Evolutionary conservation across 2,888 invertebrate species (phyloP), one percentile per base, ranked within the genome.

Genomic region (Patella pellucida): DNA sequence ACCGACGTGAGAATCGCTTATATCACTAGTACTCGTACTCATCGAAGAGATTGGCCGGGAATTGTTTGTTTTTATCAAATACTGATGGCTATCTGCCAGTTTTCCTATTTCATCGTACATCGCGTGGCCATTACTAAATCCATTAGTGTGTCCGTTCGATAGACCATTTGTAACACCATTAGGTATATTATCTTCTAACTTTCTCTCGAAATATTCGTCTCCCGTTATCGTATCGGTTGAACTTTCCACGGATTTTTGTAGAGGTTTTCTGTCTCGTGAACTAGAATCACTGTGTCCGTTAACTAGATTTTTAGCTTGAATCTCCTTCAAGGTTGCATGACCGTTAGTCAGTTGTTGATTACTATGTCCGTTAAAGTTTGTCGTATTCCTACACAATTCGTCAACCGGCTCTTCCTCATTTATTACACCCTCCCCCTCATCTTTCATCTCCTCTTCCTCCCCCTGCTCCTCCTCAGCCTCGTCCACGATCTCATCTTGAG

Each of bases 191-290:
- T 75, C 68, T 54, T 52, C 73, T 62, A 19, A 52, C 69, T 71
- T 68, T 78, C 52, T 71, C 74, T 72, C 56, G 50, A 69, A 52
- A 68, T 73, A 72, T 31, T 69, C 72, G 69, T 82, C 82, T 50
- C 83, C 84, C 1, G 83, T 92, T 62, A 93, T 86, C 3, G 93
- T 93, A 82, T 93, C 93, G 4, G 93, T 93, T 4, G 93, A 93
- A 85, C 93, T 93, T 80, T 93, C 93, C 74, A 92, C 80, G 3
- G 84, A 81, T 73, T 77, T 93, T 67, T 77, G 52, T 19, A 15
- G 62, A 71, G 11, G 19, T 76, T 74, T 71, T 23, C 11, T 3
- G 14, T 62, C 62, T 12, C 72, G 27, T 52, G 41, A 68, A 41
- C 50, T n/a, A 69, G 19, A 23, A 52, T 73, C 75, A 69, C 67